phyloP scores from a whole-genome alignment of 2,888 invertebrate species.

The Geophilus truncorum region DNA sequence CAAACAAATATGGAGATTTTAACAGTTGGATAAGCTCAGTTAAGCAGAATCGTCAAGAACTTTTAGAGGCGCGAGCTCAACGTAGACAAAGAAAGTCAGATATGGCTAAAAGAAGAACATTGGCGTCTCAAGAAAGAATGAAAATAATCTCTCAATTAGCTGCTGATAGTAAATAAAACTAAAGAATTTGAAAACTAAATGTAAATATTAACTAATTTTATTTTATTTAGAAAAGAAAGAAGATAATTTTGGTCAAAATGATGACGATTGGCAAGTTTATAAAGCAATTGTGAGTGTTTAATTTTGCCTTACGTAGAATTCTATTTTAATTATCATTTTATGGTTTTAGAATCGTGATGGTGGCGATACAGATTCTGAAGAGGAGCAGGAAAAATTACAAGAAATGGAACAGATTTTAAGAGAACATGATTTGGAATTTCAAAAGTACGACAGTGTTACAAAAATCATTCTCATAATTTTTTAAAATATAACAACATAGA shows the following conservation, averaged over 20 bases:
- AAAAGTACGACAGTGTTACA: constrained; percentile 45
- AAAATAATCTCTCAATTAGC: constrained; percentile 86
- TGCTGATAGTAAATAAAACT: constrained; percentile 34
- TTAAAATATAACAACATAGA: too few relatives aligned
- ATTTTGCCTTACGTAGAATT: too few relatives aligned
- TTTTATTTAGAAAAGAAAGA: constrained; percentile 63
- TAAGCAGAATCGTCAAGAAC: constrained; percentile 59
- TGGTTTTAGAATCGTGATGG: constrained; percentile 53
- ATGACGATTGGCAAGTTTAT: constrained; percentile 96
- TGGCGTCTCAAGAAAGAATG: constrained; percentile 92
- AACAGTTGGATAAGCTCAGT: constrained; percentile 57
- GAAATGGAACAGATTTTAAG: constrained; percentile 79
- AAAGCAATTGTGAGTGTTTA: constrained; percentile 61
- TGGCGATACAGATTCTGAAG: constrained; percentile 86
- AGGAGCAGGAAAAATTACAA: constrained; percentile 79
- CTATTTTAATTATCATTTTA: background rate
- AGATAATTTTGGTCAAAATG: constrained; percentile 82
- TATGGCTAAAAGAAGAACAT: constrained; percentile 81
- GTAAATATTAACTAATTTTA: background rate
- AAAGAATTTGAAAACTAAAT: background rate
- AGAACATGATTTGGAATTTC: constrained; percentile 71
- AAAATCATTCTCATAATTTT: too few relatives aligned
- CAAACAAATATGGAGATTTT: constrained; percentile 54
- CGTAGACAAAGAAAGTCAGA: constrained; percentile 76
- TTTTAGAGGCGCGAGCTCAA: constrained; percentile 65